A percentile compares a stretch with the other conserved stretches of the same genome.
phyloP scores from a whole-genome alignment of 2,888 invertebrate species.

The Odontothrips loti region DNA sequence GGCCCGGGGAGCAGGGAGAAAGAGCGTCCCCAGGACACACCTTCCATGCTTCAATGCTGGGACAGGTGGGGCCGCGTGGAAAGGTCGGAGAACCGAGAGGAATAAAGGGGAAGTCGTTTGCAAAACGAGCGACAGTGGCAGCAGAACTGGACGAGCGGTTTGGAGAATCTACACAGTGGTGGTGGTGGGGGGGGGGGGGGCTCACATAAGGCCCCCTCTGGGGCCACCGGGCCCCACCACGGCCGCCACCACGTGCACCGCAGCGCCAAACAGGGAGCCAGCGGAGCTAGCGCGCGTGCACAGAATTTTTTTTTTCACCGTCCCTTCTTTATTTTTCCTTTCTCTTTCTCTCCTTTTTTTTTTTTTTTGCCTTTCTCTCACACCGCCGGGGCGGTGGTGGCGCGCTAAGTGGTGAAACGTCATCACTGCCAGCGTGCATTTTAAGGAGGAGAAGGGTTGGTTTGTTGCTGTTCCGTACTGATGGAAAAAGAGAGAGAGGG shows the following conservation, averaged over 20 bases:
- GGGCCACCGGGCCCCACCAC: not conserved
- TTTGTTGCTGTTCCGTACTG: not conserved
- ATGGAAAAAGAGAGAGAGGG: not conserved
- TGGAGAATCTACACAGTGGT: not conserved
- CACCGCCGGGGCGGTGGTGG: not conserved
- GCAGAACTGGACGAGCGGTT: not conserved
- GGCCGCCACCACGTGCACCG: not conserved
- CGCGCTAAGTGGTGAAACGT: constrained; percentile 9
- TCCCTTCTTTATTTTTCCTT: not conserved
- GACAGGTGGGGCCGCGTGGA: no score
- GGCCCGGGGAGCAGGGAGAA: no score
- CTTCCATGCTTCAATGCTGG: no score
- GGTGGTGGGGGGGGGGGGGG: not conserved
- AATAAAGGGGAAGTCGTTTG: not conserved
- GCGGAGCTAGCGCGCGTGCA: not conserved
- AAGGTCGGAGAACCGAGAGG: no score
- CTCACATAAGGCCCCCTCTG: not conserved
- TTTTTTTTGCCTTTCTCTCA: not conserved
- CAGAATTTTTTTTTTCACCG: not conserved
- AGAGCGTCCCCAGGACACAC: no score
- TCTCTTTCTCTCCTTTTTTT: not conserved
- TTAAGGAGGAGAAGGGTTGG: constrained; percentile 5
- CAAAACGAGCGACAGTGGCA: not conserved
- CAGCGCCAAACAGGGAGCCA: not conserved
- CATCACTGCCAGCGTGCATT: constrained; percentile 10